Evolutionary conservation across 2,113 vertebrate species (phyloP).

Genomic region (Entelurus aequoreus): DNA sequence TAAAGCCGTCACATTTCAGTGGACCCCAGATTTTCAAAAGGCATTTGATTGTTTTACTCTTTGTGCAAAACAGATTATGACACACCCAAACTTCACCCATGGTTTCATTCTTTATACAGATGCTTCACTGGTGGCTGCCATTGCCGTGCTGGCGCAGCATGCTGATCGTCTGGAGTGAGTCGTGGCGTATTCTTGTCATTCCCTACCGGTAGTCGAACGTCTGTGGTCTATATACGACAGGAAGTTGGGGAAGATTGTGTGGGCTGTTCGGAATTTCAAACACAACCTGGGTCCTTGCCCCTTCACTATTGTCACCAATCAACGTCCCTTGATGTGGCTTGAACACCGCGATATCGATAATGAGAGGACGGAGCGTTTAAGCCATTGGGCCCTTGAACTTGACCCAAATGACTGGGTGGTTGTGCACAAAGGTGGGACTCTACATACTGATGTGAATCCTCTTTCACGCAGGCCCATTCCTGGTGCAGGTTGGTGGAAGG

Average conservation of each 20-base stretch:
- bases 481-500: background rate
- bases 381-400: no score
- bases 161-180: background rate
- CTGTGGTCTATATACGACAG: background rate
- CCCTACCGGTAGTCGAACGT: no score
- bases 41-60: background rate
- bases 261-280: slow-evolving; percentile 1
- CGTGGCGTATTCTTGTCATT: background rate
- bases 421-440: background rate
- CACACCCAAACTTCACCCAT: background rate
- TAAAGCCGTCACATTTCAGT: background rate
- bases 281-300: no score
- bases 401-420: no score
- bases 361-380: no score
- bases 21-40: background rate
- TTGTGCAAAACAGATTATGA: background rate
- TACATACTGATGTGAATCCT: background rate
- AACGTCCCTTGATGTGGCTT: no score
- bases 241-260: slow-evolving; percentile 5
- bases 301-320: no score
- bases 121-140: background rate
- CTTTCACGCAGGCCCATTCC: no score
- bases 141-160: background rate
- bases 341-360: no score
- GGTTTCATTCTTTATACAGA: background rate